Conservation (phyloP, 2,113 vertebrate genomes). For the Semnornis frantzii region DNA sequence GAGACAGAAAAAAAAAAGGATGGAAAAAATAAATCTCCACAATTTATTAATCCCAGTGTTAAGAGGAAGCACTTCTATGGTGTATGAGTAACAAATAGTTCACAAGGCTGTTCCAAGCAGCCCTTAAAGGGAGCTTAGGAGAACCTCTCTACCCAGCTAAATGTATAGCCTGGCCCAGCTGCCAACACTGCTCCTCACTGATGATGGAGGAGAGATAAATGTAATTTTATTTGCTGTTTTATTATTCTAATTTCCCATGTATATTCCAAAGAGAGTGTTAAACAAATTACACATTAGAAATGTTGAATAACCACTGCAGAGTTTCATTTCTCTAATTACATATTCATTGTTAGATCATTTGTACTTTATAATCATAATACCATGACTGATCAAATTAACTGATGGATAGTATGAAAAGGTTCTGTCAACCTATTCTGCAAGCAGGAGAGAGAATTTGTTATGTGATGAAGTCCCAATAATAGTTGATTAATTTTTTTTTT, state of each 20-base stretch:
- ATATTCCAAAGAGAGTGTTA: slow-evolving; percentile 8
- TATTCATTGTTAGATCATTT: slow-evolving; percentile 49
- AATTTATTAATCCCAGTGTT: background rate
- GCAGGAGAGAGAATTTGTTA: background rate
- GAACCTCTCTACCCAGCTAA: background rate
- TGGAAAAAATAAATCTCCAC: background rate
- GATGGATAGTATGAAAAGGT: slow-evolving; percentile 37
- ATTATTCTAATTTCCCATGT: slow-evolving; percentile 21
- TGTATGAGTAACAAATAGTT: background rate
- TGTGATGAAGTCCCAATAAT: slow-evolving; percentile 14
- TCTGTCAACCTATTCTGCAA: slow-evolving; percentile 33
- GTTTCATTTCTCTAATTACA: slow-evolving; percentile 49
- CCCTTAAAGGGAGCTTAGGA: background rate
- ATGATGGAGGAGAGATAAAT: background rate
- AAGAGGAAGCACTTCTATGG: background rate
- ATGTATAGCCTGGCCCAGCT: background rate
- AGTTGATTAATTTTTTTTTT: slow-evolving; percentile 39
- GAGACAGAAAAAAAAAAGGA: background rate
- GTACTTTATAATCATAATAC: slow-evolving; percentile 48
- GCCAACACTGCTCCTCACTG: background rate
- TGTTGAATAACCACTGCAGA: slow-evolving; percentile 22
- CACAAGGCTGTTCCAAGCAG: background rate
- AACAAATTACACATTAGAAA: slow-evolving; percentile 45
- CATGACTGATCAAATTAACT: slow-evolving; percentile 58
- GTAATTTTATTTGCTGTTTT: slow-evolving; percentile 26